Evolutionary conservation across 2,888 invertebrate genomes (phyloP).

Genomic region (Eucera pruinosa): DNA sequence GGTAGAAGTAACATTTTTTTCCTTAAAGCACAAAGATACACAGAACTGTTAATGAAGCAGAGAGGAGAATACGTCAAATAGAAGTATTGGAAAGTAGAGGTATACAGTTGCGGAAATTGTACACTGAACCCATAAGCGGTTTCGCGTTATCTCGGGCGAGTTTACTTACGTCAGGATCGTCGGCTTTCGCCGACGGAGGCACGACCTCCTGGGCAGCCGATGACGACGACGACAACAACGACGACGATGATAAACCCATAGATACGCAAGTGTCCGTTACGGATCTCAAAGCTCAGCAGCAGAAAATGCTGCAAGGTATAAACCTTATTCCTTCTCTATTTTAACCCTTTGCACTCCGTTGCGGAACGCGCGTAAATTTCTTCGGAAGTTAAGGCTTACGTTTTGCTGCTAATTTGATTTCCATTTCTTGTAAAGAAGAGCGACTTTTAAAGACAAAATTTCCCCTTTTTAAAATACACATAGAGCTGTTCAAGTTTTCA

Average conservation of each 20-base stretch:
- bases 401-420: too few relatives aligned
- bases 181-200: slow-evolving; percentile 84
- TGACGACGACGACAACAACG: slow-evolving; percentile 83
- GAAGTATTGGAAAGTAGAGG: slow-evolving; percentile 87
- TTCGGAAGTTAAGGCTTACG: too few relatives aligned
- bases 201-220: slow-evolving; percentile 84
- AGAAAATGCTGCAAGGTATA: slow-evolving; percentile 86
- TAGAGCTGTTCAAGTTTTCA: too few relatives aligned
- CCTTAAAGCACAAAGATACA: slow-evolving; percentile 69
- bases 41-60: slow-evolving; percentile 88
- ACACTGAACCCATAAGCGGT: slow-evolving; percentile 82
- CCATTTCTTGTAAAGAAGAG: too few relatives aligned
- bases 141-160: slow-evolving; percentile 78
- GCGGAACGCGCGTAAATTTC: too few relatives aligned
- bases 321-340: background rate
- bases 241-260: slow-evolving; percentile 84
- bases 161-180: slow-evolving; percentile 79
- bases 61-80: slow-evolving; percentile 87
- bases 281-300: slow-evolving; percentile 87
- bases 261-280: slow-evolving; percentile 84
- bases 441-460: too few relatives aligned
- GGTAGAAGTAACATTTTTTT: slow-evolving; percentile 54
- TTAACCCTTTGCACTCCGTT: background rate
- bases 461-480: too few relatives aligned
- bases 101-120: slow-evolving; percentile 86